Evolutionary conservation across 2,888 invertebrate genomes (phyloP), one percentile per base, ranked within the genome.

Genomic region (Drosophila tripunctata): DNA sequence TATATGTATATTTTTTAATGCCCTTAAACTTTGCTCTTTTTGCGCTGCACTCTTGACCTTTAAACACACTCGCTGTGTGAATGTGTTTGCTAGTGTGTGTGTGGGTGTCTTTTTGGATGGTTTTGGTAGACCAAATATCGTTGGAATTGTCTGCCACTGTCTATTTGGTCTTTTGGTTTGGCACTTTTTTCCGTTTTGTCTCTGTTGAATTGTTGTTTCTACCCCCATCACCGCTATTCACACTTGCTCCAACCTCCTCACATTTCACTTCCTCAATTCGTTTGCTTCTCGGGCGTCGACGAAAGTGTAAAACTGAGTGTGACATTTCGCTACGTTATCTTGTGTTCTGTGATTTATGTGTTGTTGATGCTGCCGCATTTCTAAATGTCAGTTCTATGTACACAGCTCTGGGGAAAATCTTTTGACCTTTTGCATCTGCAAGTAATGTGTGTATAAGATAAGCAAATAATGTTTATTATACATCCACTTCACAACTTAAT

Each of bases 1-100:
- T 24, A 27, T 8, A 1, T n/a, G n/a, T n/a, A 27, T 27, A 27
- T 52, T 31, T 85, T 85, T 74, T 76, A 78, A 83, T 87, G 86
- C 76, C 74, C 83, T 87, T 83, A 87, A 83, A 83, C 82, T 83
- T 87, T 83, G 82, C 87, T 83, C 85, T 83, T 83, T 83, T 87
- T 67, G 44, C 24, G 67, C 72, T 79, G 86, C 86, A 87, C 83
- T 87, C 84, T 83, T 83, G 88, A 87, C 83, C 88, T 84, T 84
- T 84, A 79, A 87, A 76, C 62, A 61, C 50, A 22, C 38, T 57
- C 52, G 8, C n/a, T 43, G 52, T 51, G 47, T 62, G 48, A 43
- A 15, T 65, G 57, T 58, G 43, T 38, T 17, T 22, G 27, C 54
- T 14, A 54, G 57, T 48, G 50, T 27, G 38, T 66, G 64, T 70